Evolutionary conservation across 2,797 vertebrate genomes (phyloP), one percentile per base, ranked within the genome.

Genomic region (Nannoperca obscura): DNA sequence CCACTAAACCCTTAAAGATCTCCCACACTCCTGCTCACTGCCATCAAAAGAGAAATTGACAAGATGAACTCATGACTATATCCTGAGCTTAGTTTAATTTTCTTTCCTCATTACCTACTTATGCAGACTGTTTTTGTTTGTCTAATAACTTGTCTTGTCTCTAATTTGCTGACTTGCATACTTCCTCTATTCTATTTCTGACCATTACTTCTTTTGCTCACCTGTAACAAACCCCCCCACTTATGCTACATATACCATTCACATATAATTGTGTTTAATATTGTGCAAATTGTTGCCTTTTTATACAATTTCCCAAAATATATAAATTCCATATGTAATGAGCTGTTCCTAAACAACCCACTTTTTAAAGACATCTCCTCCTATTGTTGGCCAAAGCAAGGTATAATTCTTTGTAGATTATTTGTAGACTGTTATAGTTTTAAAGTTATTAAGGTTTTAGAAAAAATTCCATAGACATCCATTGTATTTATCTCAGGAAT

Each of bases 1-100:
- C 73, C 60, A 71, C 71, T 88, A 86, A 89, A 91, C 53, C 80
- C 66, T 49, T 57, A 49, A 82, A 84, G 81, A 88, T 90, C 86
- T 83, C 76, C 71, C 86, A 67, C 76, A 71, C 70, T 83, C 76
- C 80, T 22, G 49, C 57, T 88, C 73, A 55, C 75, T 60, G 60
- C 24, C 27, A 5, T 30, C 71, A 87, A 71, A 72, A 54, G 55
- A 69, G 27, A 66, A 88, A 74, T 10, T 59, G 76, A 77, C 74
- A 71, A 73, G 64, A 91, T 84, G 66, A 90, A 75, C 78, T 86
- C 59, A 44, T 47, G 38, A 13, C 75, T 64, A 47, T 24, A 40
- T 66, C 65, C 68, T 53, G 38, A 40, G 6, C 36, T 47, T 19
- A 65, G 24, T 2, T 70, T 59, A 10, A 36, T 65, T 52, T 65